These are phyloP conservation scores for Marisa cornuarietis DNA, from an alignment of 1,140 invertebrate species.

Conservation along the genomic window DNA sequence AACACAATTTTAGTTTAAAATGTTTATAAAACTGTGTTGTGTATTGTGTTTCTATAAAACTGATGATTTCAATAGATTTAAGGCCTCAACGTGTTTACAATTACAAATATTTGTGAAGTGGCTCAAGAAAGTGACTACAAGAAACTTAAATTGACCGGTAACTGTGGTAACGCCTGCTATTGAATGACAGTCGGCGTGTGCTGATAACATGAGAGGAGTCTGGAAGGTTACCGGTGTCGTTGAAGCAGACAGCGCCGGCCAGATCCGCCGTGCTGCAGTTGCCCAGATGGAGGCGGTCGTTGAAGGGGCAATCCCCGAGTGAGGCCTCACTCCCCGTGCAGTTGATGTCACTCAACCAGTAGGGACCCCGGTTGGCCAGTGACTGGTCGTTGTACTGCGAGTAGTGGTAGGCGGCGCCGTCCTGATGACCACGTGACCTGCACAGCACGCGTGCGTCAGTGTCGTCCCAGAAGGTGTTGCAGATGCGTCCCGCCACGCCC, in stretches of 20 bases:
- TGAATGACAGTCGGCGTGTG: too few relatives aligned
- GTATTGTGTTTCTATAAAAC: too few relatives aligned
- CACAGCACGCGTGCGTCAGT: slow-evolving; percentile 49
- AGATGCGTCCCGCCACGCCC: slow-evolving; percentile 47
- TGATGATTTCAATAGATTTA: too few relatives aligned
- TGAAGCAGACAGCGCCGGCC: slow-evolving; percentile 54
- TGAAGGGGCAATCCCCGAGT: slow-evolving; percentile 42
- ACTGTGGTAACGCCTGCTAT: too few relatives aligned
- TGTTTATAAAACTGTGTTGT: too few relatives aligned
- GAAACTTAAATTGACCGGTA: too few relatives aligned
- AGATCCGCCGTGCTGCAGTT: slow-evolving; percentile 47
- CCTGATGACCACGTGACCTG: slow-evolving; percentile 29
- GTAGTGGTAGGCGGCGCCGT: slow-evolving; percentile 47
- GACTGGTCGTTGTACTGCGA: slow-evolving; percentile 13
- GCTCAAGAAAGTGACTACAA: too few relatives aligned
- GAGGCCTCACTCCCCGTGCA: slow-evolving; percentile 49
- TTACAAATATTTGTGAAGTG: too few relatives aligned
- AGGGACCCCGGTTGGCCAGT: slow-evolving; percentile 40
- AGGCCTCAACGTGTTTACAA: too few relatives aligned
- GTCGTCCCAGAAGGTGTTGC: slow-evolving; percentile 51
- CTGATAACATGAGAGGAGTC: too few relatives aligned
- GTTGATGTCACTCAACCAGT: slow-evolving; percentile 52
- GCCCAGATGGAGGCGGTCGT: slow-evolving; percentile 39
- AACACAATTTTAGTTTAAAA: too few relatives aligned
- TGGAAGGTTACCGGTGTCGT: slow-evolving; percentile 40